A percentile compares a stretch with the other conserved stretches of the same genome.
Conservation (phyloP, 2,797 vertebrate genomes). For the Sebastes cheni region DNA sequence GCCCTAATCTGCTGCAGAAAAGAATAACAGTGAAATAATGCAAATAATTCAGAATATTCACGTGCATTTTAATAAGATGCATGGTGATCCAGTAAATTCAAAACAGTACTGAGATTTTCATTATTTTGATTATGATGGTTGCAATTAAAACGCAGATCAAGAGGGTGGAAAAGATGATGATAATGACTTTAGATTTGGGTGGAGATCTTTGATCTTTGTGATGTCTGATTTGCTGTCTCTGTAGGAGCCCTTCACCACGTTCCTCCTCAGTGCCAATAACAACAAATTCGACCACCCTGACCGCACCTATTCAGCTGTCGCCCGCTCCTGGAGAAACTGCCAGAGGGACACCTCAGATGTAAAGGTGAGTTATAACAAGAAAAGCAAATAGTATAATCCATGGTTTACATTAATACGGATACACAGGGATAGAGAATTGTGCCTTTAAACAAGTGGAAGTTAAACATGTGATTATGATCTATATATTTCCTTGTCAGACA, state of each 20-base stretch:
- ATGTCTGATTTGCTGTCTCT: constrained; percentile 26
- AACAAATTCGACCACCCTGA: constrained; percentile 97
- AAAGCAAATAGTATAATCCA: not conserved
- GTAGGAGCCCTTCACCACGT: constrained; percentile 97
- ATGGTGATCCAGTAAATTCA: not conserved
- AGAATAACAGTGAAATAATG: constrained; percentile 62
- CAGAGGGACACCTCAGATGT: constrained; percentile 96
- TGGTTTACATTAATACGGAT: not conserved
- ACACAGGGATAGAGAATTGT: not conserved
- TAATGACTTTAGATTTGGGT: not conserved
- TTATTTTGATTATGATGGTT: constrained; percentile 11
- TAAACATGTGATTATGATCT: not conserved
- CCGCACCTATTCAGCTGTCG: constrained; percentile 91
- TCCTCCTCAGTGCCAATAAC: constrained; percentile 90
- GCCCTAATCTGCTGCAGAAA: constrained; percentile 47
- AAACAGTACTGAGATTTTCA: not conserved
- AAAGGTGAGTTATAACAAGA: constrained; percentile 85
- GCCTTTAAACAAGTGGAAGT: not conserved
- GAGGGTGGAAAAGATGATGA: not conserved
- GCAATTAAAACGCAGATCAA: not conserved
- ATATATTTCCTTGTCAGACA: not conserved
- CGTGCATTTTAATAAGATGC: constrained; percentile 23
- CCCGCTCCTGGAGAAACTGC: constrained; percentile 94
- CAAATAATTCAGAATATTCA: constrained; percentile 2
- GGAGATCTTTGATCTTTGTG: not conserved